Conservation (phyloP, 1,140 invertebrate genomes). For the Euwallacea fornicatus region DNA sequence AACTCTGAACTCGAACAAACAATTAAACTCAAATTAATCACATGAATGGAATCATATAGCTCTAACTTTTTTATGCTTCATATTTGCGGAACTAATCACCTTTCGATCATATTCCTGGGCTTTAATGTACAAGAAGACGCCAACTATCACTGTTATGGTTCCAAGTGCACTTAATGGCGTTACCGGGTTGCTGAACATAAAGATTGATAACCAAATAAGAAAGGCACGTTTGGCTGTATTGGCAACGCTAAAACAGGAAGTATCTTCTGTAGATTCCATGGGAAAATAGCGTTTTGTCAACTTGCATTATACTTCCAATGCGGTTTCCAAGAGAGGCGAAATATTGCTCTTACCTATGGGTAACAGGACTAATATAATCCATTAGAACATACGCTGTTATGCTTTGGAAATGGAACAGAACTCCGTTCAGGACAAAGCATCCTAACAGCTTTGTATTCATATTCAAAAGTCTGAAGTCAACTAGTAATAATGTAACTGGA, state of each 20-base stretch:
- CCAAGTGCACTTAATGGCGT: conserved; percentile 77
- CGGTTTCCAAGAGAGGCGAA: conserved; percentile 8
- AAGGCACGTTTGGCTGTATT: conserved; percentile 85
- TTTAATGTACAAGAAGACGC: conserved; percentile 79
- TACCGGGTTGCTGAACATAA: conserved; percentile 79
- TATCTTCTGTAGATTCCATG: not conserved
- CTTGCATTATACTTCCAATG: not conserved
- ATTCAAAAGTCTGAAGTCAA: conserved; percentile 61
- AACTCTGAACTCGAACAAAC: too few relatives aligned
- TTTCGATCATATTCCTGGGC: conserved; percentile 63
- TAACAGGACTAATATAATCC: conserved; percentile 84
- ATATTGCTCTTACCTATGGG: conserved; percentile 69
- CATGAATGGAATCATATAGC: conserved; percentile 44
- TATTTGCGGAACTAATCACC: conserved; percentile 45
- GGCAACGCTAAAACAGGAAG: conserved; percentile 68
- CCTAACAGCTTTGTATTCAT: conserved; percentile 61
- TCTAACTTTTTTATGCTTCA: conserved; percentile 50
- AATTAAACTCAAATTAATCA: not conserved
- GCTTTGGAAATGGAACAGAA: conserved; percentile 87
- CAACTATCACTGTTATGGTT: conserved; percentile 72
- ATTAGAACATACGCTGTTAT: conserved; percentile 85
- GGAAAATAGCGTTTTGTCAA: not conserved
- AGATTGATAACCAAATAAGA: conserved; percentile 80
- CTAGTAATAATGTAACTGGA: conserved; percentile 70
- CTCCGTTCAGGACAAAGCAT: conserved; percentile 72